Conservation (phyloP, 2,888 invertebrate genomes). For the Zonitis immaculata region DNA sequence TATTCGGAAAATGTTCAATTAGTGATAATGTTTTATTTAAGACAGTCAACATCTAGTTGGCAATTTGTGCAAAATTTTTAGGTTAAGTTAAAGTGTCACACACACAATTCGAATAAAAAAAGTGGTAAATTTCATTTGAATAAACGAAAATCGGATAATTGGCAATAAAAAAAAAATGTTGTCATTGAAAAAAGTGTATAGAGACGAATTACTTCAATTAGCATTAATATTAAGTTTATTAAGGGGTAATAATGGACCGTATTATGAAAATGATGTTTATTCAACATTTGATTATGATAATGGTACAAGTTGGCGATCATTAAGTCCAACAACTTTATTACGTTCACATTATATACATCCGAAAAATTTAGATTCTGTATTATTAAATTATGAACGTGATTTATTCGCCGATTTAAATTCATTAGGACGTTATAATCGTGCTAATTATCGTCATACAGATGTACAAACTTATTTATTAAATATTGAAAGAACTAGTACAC, state of each 20-base stretch:
- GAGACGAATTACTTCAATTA: conserved; percentile 75
- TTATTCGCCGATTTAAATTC: conserved; percentile 70
- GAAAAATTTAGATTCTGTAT: conserved; percentile 65
- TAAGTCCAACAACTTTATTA: conserved; percentile 55
- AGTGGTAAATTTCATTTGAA: background rate
- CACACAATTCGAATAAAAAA: too few relatives aligned
- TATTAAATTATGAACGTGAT: conserved; percentile 67
- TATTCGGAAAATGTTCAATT: background rate
- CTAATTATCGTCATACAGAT: conserved; percentile 50
- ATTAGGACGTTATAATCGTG: conserved; percentile 59
- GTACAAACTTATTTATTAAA: conserved; percentile 62
- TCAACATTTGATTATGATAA: conserved; percentile 55
- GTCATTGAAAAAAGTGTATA: conserved; percentile 75
- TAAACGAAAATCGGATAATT: too few relatives aligned
- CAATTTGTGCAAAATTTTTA: conserved; percentile 14
- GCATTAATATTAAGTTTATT: conserved; percentile 77
- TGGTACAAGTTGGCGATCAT: conserved; percentile 64
- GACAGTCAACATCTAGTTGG: background rate
- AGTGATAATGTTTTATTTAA: conserved; percentile 11
- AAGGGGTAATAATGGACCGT: conserved; percentile 69
- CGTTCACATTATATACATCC: conserved; percentile 64
- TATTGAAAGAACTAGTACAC: conserved; percentile 45
- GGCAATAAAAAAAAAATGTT: conserved; percentile 56
- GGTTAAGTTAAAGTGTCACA: conserved; percentile 23
- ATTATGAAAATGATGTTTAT: conserved; percentile 55